phyloP scores from a whole-genome alignment of 2,113 vertebrate species.

The Sigmodon hispidus region DNA sequence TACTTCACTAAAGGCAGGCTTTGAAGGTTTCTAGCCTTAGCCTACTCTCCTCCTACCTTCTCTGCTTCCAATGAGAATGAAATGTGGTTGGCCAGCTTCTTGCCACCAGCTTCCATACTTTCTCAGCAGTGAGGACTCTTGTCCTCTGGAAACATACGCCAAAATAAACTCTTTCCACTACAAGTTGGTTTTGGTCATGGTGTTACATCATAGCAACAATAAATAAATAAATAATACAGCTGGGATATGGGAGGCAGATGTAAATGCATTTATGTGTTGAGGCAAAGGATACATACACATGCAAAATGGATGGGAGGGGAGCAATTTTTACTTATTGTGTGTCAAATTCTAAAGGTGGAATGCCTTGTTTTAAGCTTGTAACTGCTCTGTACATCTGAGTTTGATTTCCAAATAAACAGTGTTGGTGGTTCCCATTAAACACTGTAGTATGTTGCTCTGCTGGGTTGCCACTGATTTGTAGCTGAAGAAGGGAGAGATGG shows the following conservation, averaged over 20 bases:
- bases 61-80: neutral
- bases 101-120: neutral
- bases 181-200: neutral
- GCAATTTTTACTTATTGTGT: neutral
- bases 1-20: no score
- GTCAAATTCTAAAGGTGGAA: neutral
- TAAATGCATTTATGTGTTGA: no score
- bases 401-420: neutral
- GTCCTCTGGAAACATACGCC: neutral
- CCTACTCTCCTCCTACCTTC: neutral
- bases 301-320: neutral
- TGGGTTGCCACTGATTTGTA: neutral
- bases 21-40: neutral
- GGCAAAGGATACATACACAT: neutral
- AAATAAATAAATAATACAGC: neutral
- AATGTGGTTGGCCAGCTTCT: neutral
- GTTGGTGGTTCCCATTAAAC: neutral
- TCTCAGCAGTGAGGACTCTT: neutral
- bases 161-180: neutral
- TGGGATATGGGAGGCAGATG: no score
- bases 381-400: neutral
- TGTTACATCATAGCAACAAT: neutral
- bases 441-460: neutral
- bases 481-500: neutral
- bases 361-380: neutral